Evolutionary conservation across 2,797 vertebrate species (phyloP).

Genomic region (Periophthalmus magnuspinnatus): DNA sequence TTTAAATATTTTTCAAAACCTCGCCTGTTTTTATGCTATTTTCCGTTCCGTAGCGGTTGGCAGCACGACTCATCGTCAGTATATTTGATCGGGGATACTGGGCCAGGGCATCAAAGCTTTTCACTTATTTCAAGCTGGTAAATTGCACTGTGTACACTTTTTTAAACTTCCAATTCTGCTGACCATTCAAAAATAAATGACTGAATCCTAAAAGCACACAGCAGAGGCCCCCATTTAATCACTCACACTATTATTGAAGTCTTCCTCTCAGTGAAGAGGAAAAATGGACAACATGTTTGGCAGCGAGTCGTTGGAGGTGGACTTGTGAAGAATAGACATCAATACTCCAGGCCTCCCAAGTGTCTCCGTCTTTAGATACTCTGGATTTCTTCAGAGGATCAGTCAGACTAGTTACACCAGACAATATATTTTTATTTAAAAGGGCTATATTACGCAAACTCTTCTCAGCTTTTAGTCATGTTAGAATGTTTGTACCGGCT

Average conservation of each 20-base stretch:
- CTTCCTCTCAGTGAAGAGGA: not conserved
- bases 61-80: not conserved
- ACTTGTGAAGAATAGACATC: constrained; percentile 32
- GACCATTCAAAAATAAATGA: constrained; percentile 29
- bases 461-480: no score
- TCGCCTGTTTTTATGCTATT: constrained; percentile 32
- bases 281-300: constrained; percentile 19
- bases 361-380: constrained; percentile 21
- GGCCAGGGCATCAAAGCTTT: not conserved
- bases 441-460: no score
- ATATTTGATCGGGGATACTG: not conserved
- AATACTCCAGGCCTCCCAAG: constrained; percentile 23
- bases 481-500: no score
- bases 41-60: not conserved
- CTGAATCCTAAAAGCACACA: constrained; percentile 28
- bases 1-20: not conserved
- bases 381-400: not conserved
- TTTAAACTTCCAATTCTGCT: constrained; percentile 20
- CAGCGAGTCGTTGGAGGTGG: constrained; percentile 14
- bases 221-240: constrained; percentile 31
- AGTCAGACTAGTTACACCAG: no score
- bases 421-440: no score
- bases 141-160: constrained; percentile 21
- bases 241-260: constrained; percentile 15
- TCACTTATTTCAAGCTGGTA: not conserved